Conservation (phyloP, 2,797 vertebrate genomes). For the Pipistrellus nathusii region DNA sequence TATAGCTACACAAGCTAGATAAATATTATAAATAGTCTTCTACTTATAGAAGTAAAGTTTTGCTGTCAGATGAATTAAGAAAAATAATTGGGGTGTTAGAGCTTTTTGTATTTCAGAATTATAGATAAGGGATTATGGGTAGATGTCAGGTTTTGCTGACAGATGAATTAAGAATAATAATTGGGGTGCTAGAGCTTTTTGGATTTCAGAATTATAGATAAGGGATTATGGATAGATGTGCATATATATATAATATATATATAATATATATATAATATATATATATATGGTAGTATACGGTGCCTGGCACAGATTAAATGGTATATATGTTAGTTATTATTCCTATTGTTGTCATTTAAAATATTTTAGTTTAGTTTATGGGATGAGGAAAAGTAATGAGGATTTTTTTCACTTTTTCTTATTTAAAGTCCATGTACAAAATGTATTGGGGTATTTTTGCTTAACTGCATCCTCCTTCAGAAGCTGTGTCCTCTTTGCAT, state of each 20-base stretch:
- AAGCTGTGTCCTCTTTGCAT: conserved; percentile 27
- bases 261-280: neutral
- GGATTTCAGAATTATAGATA: neutral
- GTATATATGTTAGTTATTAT: neutral
- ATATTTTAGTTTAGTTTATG: conserved; percentile 19
- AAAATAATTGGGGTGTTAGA: neutral
- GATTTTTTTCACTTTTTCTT: neutral
- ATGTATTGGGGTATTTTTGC: conserved; percentile 50
- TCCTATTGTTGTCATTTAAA: conserved; percentile 32
- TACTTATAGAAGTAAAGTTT: conserved; percentile 1
- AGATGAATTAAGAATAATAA: neutral
- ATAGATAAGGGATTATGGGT: neutral
- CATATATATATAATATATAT: neutral
- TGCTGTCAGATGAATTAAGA: conserved; percentile 12
- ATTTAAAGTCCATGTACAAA: neutral
- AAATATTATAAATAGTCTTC: conserved; percentile 33
- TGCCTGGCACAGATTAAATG: neutral
- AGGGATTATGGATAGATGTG: neutral
- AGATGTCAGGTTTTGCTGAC: conserved; percentile 20
- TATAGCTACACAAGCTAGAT: neutral
- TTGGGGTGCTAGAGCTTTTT: neutral
- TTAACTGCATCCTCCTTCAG: conserved; percentile 30
- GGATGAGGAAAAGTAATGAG: neutral
- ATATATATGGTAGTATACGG: neutral
- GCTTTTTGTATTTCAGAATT: neutral